These are phyloP conservation scores for Acheta domesticus DNA, from an alignment of 2,888 invertebrate genomes.

Conservation along the genomic window DNA sequence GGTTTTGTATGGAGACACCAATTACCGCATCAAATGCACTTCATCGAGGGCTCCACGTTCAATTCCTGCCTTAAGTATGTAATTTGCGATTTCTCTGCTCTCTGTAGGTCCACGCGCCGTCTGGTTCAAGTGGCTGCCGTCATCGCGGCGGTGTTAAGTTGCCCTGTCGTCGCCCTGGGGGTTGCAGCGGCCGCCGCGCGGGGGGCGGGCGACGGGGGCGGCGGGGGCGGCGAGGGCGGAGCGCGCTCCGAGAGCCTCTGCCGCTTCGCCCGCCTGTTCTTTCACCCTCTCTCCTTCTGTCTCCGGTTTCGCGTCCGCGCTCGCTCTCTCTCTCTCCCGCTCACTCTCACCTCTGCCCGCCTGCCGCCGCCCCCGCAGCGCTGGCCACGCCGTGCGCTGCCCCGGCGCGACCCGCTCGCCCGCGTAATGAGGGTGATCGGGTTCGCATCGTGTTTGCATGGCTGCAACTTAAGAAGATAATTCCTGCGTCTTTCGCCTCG, in stretches of 20 bases:
- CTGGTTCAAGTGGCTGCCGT: slow-evolving; percentile 5
- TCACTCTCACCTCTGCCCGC: no score
- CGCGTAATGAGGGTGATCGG: slow-evolving; percentile 8
- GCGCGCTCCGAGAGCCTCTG: no score
- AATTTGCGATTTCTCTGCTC: slow-evolving; percentile 18
- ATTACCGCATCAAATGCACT: slow-evolving; percentile 1
- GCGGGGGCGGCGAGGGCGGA: neutral
- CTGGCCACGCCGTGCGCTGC: neutral
- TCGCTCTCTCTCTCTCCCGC: no score
- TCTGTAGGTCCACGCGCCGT: neutral
- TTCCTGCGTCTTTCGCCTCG: neutral
- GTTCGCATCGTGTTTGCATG: neutral
- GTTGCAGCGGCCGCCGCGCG: neutral
- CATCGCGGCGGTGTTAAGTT: slow-evolving; percentile 6
- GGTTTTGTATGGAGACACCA: slow-evolving; percentile 18
- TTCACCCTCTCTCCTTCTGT: no score
- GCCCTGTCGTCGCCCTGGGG: neutral
- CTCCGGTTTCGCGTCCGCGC: no score
- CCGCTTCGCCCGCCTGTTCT: no score
- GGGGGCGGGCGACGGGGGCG: neutral
- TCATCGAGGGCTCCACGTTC: neutral
- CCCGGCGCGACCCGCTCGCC: neutral
- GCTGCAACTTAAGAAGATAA: slow-evolving; percentile 18
- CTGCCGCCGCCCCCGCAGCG: neutral
- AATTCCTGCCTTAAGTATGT: slow-evolving; percentile 9